Conservation (phyloP, 1,140 invertebrate species). For the Drosophila repleta region DNA sequence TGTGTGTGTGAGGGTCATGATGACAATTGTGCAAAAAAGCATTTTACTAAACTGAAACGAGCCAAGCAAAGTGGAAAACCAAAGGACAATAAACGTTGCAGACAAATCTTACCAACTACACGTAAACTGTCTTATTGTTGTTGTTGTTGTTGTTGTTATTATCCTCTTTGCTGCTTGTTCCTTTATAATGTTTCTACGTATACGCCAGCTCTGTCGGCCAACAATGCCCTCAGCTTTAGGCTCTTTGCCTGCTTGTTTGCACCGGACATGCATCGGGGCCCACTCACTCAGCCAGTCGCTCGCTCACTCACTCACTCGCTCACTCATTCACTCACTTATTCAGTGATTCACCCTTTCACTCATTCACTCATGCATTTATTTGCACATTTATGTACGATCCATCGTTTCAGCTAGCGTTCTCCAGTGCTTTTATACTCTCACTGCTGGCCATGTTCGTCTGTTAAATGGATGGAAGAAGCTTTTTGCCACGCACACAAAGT, state of each 20-base stretch:
- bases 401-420: constrained; percentile 23
- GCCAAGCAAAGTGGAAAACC: constrained; percentile 70
- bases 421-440: constrained; percentile 6
- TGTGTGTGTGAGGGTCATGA: constrained; percentile 71
- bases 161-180: constrained; percentile 46
- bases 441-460: not conserved
- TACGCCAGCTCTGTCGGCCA: constrained; percentile 27
- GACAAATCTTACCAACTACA: constrained; percentile 80
- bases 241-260: constrained; percentile 58
- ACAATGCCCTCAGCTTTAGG: constrained; percentile 57
- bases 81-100: constrained; percentile 77
- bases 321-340: constrained; percentile 30
- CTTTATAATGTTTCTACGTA: constrained; percentile 37
- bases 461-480: too few species aligned
- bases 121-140: constrained; percentile 38
- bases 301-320: constrained; percentile 3
- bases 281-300: constrained; percentile 20
- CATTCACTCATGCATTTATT: constrained; percentile 45
- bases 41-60: constrained; percentile 53
- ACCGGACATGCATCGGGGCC: constrained; percentile 71
- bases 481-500: constrained; percentile 9
- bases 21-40: constrained; percentile 76
- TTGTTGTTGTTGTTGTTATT: constrained; percentile 34
- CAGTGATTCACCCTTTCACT: constrained; percentile 16
- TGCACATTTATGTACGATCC: constrained; percentile 57